phyloP scores from a whole-genome alignment of 2,797 vertebrate species.

The Lycodopsis pacificus region DNA sequence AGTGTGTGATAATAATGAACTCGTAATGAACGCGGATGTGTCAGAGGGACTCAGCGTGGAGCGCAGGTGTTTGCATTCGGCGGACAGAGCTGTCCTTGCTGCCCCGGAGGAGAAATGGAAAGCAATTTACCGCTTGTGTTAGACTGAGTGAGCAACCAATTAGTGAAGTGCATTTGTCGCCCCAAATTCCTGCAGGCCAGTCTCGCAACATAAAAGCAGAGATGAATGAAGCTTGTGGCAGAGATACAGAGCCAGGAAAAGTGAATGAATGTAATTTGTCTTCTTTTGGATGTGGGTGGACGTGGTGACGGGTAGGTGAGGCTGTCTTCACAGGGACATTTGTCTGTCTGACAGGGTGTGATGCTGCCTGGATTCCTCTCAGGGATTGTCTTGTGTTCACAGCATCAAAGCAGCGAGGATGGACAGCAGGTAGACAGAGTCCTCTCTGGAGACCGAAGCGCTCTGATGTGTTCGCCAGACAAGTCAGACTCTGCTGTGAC shows the following conservation, averaged over 20 bases:
- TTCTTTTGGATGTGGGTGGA: slow-evolving; percentile 5
- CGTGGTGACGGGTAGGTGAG: slow-evolving; percentile 8
- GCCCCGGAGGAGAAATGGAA: not conserved
- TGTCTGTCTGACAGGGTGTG: not conserved
- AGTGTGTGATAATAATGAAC: slow-evolving; percentile 1
- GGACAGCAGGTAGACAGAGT: slow-evolving; percentile 7
- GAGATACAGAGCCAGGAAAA: not conserved
- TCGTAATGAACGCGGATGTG: not conserved
- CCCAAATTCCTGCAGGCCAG: not conserved
- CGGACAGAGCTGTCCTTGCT: not conserved
- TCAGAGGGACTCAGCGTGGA: not conserved
- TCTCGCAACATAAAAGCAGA: not conserved
- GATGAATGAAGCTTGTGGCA: slow-evolving; percentile 3
- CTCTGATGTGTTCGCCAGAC: not conserved
- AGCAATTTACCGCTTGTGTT: not conserved
- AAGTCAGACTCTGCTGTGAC: not conserved
- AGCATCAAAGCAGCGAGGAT: slow-evolving; percentile 2
- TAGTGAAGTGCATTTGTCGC: slow-evolving; percentile 6
- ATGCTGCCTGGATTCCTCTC: slow-evolving; percentile 4
- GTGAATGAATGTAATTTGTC: not conserved
- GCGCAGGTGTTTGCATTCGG: not conserved
- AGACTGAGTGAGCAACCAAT: slow-evolving; percentile 1
- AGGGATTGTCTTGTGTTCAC: not conserved
- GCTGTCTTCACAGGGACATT: slow-evolving; percentile 22
- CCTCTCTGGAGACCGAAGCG: not conserved